A percentile compares a stretch with the other conserved stretches of the same genome.
These are phyloP conservation scores for Argyresthia goedartella DNA, from an alignment of 2,888 invertebrate species.

Conservation along the genomic window DNA sequence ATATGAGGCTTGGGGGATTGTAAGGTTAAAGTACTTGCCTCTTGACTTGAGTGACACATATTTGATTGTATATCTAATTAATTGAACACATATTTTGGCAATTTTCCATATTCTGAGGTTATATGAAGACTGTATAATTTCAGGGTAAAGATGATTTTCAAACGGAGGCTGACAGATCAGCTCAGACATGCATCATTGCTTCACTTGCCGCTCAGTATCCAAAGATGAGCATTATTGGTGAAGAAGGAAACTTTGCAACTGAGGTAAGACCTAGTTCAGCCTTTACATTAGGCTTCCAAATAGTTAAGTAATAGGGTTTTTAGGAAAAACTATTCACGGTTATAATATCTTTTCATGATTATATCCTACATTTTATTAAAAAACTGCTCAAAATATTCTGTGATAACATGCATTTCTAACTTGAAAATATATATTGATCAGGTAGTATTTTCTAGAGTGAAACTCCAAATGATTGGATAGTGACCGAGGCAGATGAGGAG, in stretches of 20 bases:
- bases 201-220: conserved; percentile 90
- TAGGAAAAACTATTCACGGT: background rate
- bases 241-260: conserved; percentile 81
- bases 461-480: conserved; percentile 81
- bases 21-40: background rate
- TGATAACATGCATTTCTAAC: no score
- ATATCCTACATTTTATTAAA: no score
- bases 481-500: conserved; percentile 78
- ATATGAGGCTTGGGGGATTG: no score
- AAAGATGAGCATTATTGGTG: conserved; percentile 86
- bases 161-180: conserved; percentile 97
- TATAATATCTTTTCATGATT: background rate
- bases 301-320: background rate
- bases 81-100: no score
- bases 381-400: no score
- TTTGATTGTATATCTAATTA: background rate
- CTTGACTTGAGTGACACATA: background rate
- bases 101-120: background rate
- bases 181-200: conserved; percentile 92
- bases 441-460: conserved; percentile 30
- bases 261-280: conserved; percentile 46
- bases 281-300: background rate
- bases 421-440: background rate
- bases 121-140: conserved; percentile 10
- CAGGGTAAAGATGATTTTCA: conserved; percentile 94